phyloP scores from a whole-genome alignment of 1,140 invertebrate genomes.

The Drosophila rufa region DNA sequence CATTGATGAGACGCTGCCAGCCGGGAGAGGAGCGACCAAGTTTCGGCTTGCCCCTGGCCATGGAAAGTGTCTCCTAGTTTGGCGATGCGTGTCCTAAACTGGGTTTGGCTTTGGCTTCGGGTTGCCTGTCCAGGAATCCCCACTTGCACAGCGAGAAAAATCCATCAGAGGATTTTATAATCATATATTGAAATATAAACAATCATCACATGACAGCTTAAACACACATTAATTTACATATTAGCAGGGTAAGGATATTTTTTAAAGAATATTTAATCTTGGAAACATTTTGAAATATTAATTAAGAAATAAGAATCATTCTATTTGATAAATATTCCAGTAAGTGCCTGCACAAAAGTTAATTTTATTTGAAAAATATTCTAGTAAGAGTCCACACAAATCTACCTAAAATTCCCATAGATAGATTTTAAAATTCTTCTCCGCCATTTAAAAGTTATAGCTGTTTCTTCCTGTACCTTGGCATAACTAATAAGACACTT shows the following conservation, averaged over 20 bases:
- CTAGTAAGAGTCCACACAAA: too few species aligned
- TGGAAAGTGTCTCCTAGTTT: conserved; percentile 44
- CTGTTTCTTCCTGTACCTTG: conserved; percentile 17
- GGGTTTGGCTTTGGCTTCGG: conserved; percentile 29
- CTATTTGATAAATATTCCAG: too few species aligned
- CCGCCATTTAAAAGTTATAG: background rate
- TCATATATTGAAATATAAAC: background rate
- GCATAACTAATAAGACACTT: conserved; percentile 84
- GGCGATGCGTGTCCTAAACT: conserved; percentile 42
- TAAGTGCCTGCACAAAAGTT: too few species aligned
- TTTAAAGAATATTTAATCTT: too few species aligned
- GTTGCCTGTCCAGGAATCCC: conserved; percentile 1
- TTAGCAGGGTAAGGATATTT: too few species aligned
- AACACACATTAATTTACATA: too few species aligned
- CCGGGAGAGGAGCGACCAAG: conserved; percentile 10
- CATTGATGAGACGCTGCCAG: conserved; percentile 40
- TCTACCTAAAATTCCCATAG: too few species aligned
- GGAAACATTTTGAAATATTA: too few species aligned
- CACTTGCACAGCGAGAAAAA: background rate
- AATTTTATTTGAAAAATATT: too few species aligned
- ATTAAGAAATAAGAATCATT: too few species aligned
- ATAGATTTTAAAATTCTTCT: background rate
- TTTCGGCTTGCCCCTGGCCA: conserved; percentile 39
- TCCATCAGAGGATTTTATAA: too few species aligned
- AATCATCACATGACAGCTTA: too few species aligned